Conservation (phyloP, 2,113 vertebrate genomes). For the Megatriorchis doriae region DNA sequence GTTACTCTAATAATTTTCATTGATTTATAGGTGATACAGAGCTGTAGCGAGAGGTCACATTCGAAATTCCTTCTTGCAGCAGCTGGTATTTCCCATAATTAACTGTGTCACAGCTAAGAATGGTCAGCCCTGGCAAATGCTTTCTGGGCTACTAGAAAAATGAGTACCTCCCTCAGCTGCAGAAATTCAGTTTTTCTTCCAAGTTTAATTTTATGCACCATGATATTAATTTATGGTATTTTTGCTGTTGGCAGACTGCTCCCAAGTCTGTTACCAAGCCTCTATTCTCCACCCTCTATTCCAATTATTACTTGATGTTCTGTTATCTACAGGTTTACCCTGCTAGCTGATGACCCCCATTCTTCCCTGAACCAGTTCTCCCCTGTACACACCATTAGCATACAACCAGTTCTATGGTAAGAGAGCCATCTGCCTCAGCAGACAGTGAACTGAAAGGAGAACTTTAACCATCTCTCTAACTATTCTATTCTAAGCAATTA, state of each 20-base stretch:
- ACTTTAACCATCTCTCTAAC: not conserved
- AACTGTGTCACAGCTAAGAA: not conserved
- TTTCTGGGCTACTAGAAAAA: not conserved
- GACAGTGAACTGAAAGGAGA: not conserved
- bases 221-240: not conserved
- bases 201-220: not conserved
- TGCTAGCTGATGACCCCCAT: fast-evolving
- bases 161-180: not conserved
- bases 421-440: not conserved
- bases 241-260: not conserved
- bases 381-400: not conserved
- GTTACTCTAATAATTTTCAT: not conserved
- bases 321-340: not conserved
- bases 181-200: not conserved
- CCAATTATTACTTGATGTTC: not conserved
- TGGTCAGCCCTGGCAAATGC: not conserved
- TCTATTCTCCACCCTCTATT: not conserved
- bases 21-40: not conserved
- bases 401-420: not conserved
- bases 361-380: not conserved
- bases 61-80: not conserved
- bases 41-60: not conserved
- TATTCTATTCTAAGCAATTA: not conserved
- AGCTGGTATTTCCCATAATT: not conserved
- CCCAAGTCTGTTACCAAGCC: not conserved